Conservation (phyloP, 2,888 invertebrate species). For the Asteroscopus sphinx region DNA sequence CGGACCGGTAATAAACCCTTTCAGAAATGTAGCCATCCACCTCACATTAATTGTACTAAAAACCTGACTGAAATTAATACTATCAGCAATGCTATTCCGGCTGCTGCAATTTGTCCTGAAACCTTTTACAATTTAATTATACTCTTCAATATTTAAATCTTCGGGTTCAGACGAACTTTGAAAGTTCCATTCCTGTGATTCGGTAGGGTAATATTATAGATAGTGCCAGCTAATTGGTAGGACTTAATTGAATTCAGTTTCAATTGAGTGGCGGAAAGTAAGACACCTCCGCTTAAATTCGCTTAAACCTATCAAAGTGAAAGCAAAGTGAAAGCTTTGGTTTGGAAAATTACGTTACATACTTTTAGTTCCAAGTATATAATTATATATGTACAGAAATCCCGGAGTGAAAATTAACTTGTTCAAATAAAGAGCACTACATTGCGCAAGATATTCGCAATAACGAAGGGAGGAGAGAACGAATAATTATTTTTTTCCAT, state of each 20-base stretch:
- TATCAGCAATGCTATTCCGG: conserved; percentile 64
- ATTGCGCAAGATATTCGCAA: conserved; percentile 57
- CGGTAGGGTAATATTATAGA: conserved; percentile 68
- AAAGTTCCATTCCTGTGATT: conserved; percentile 66
- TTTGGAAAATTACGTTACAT: conserved; percentile 12
- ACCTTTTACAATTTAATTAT: conserved; percentile 79
- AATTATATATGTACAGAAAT: conserved; percentile 33
- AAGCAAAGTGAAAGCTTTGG: conserved; percentile 1
- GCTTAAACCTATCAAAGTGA: conserved; percentile 13
- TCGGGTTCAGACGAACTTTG: conserved; percentile 62
- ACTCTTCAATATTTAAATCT: conserved; percentile 69
- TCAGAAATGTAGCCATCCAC: conserved; percentile 61
- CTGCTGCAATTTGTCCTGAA: conserved; percentile 74
- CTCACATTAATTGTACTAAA: conserved; percentile 73
- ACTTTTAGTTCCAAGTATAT: conserved; percentile 5
- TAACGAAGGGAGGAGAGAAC: conserved; percentile 50
- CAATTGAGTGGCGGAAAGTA: conserved; percentile 58
- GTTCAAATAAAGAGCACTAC: conserved; percentile 61
- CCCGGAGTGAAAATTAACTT: conserved; percentile 60
- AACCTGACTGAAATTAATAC: conserved; percentile 77
- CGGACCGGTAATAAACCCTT: conserved; percentile 70
- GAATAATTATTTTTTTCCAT: conserved; percentile 66
- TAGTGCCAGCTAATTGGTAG: conserved; percentile 67
- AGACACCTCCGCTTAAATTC: conserved; percentile 28
- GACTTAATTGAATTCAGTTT: conserved; percentile 71